These are phyloP conservation scores for Aphelenchoides besseyi DNA, from an alignment of 1,140 invertebrate genomes.

Conservation along the genomic window DNA sequence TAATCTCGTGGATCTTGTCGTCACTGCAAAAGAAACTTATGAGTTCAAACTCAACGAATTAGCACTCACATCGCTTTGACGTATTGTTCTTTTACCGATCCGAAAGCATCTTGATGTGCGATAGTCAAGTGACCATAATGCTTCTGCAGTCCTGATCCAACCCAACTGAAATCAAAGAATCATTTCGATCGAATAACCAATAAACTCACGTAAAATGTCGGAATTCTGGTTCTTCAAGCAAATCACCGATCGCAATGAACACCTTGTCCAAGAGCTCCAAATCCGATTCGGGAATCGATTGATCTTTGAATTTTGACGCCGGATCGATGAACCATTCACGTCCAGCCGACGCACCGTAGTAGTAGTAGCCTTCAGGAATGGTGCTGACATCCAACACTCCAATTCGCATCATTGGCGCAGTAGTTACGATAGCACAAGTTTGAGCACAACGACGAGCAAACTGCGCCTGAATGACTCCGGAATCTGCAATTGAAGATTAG, in stretches of 20 bases:
- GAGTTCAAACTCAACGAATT: background rate
- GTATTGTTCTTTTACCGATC: constrained; percentile 38
- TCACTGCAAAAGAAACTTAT: constrained; percentile 33
- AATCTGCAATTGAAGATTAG: too few species aligned
- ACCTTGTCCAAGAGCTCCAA: constrained; percentile 55
- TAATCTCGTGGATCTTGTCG: constrained; percentile 49
- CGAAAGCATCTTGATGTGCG: constrained; percentile 58
- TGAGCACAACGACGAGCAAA: constrained; percentile 62
- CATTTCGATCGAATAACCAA: background rate
- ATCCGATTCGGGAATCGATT: constrained; percentile 56
- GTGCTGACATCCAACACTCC: constrained; percentile 57
- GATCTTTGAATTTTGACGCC: constrained; percentile 58
- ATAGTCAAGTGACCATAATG: constrained; percentile 62
- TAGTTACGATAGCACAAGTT: constrained; percentile 61
- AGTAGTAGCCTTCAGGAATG: constrained; percentile 62
- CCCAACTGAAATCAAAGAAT: constrained; percentile 33
- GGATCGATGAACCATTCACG: constrained; percentile 62
- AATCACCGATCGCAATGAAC: constrained; percentile 47
- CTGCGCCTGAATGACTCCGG: constrained; percentile 61
- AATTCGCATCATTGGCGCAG: constrained; percentile 59
- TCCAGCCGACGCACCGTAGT: constrained; percentile 60
- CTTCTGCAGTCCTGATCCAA: constrained; percentile 61
- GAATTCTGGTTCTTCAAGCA: constrained; percentile 57
- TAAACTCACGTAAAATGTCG: constrained; percentile 44
- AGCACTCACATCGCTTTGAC: constrained; percentile 34